Evolutionary conservation across 2,888 invertebrate genomes (phyloP), one percentile per base, ranked within the genome.

Genomic region (Pyrocoelia pectoralis): DNA sequence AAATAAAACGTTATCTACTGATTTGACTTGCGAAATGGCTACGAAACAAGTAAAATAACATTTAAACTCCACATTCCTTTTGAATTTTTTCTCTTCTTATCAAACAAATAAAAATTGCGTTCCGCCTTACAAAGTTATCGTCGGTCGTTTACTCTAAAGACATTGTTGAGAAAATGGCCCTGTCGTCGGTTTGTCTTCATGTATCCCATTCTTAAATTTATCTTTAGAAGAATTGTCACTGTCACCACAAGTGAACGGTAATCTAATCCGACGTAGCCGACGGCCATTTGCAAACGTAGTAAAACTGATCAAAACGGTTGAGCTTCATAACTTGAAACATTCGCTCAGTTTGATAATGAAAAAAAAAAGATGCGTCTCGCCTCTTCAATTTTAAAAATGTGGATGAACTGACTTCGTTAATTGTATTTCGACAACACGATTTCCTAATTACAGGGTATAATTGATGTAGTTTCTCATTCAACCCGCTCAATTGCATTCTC

Each of bases 191-290:
- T 69, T 67, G 69, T 69, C 69, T 67, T 69, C 67, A 58, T 67
- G 58, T 60, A 60, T 56, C 56, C 61, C 41, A 38, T 24, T 59
- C 58, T 56, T 51, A 53, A 56, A 57, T 63, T 64, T 66, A 56
- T 63, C 63, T 60, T 24, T 19, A 55, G 49, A 59, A 56, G 38
- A 24, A 28, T 46, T 66, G 63, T 54, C 59, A 64, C 46, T 66
- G 63, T 54, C 59, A 64, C 59, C 43, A 56, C 61, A 69, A 70
- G 68, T 68, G 71, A 70, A 68, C 66, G 69, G 69, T 73, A 73
- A 73, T 75, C 71, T 72, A 74, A 74, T 75, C 72, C 72, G 68
- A 66, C 70, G 66, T 73, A 72, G 73, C 74, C 74, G 70, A 66
- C 69, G 74, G 75, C 74, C 71, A 74, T 73, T 74, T 72, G 71